Conservation (phyloP, 2,113 vertebrate genomes). For the Sciurus niger region DNA sequence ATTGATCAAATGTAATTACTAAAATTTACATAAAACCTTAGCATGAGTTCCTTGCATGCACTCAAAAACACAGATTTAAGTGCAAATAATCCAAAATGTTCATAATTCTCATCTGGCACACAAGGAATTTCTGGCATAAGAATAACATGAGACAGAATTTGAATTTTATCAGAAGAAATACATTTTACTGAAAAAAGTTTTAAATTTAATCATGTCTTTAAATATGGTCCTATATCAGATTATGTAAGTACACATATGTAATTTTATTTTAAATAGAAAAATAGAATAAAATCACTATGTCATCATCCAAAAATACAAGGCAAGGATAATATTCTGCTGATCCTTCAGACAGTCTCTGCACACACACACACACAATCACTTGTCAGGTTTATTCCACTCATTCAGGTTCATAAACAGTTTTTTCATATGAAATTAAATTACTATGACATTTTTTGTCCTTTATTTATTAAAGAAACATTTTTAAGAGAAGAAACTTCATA, state of each 20-base stretch:
- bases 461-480: not conserved
- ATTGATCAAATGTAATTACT: constrained; percentile 65
- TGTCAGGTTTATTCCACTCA: accelerated
- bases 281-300: not conserved
- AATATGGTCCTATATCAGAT: not conserved
- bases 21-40: constrained; percentile 38
- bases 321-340: not conserved
- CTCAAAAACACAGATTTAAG: not conserved
- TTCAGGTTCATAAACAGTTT: not conserved
- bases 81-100: constrained; percentile 5
- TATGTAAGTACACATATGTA: not conserved
- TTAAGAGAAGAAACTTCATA: not conserved
- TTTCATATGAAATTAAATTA: not conserved
- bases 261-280: not conserved
- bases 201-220: not conserved
- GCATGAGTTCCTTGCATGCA: not conserved
- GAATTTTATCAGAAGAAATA: not conserved
- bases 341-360: not conserved
- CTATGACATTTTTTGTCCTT: not conserved
- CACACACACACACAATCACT: accelerated
- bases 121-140: not conserved
- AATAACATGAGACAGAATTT: not conserved
- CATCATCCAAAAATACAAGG: not conserved
- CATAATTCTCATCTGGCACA: not conserved
- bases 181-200: too few relatives aligned